A percentile compares a stretch with the other conserved stretches of the same genome.
These are phyloP conservation scores for Cheilinus undulatus DNA, from an alignment of 2,113 vertebrate species.

Conservation along the genomic window DNA sequence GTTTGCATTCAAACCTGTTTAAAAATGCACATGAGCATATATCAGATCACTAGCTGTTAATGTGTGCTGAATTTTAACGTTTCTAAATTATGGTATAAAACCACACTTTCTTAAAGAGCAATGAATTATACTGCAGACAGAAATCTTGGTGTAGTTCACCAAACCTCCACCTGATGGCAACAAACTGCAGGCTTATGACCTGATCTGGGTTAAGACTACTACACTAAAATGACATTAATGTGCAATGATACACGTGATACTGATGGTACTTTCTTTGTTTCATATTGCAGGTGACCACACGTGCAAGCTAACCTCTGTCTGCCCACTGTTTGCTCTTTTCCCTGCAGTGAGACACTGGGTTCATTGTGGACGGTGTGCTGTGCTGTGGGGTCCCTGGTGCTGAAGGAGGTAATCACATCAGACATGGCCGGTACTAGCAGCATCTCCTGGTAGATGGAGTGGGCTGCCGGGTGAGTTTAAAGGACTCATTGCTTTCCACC, in stretches of 20 bases:
- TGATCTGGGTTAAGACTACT: neutral
- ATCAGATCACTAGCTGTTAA: neutral
- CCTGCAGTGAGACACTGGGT: slow-evolving; percentile 26
- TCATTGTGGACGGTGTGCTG: slow-evolving; percentile 45
- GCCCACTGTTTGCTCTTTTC: slow-evolving; percentile 39
- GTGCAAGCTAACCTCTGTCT: slow-evolving; percentile 45
- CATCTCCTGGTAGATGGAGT: slow-evolving; percentile 84
- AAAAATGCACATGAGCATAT: slow-evolving; percentile 14
- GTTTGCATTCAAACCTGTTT: slow-evolving; percentile 9
- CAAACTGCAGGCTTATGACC: slow-evolving; percentile 34
- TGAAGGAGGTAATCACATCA: slow-evolving; percentile 13
- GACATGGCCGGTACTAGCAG: slow-evolving; percentile 85
- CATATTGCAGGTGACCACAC: slow-evolving; percentile 29
- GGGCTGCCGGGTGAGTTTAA: slow-evolving; percentile 88
- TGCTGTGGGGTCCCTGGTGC: slow-evolving; percentile 20
- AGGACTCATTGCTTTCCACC: slow-evolving; percentile 88
- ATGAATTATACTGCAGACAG: neutral
- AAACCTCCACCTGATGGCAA: slow-evolving; percentile 58
- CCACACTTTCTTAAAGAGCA: neutral
- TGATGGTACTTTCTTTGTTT: slow-evolving; percentile 32
- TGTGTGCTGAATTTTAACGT: slow-evolving; percentile 3
- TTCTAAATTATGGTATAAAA: slow-evolving; percentile 2
- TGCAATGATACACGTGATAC: slow-evolving; percentile 12
- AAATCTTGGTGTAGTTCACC: slow-evolving; percentile 37
- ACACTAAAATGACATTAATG: slow-evolving; percentile 22